Evolutionary conservation across 2,797 vertebrate genomes (phyloP), one percentile per base, ranked within the genome.

Genomic region (Salmo trutta): DNA sequence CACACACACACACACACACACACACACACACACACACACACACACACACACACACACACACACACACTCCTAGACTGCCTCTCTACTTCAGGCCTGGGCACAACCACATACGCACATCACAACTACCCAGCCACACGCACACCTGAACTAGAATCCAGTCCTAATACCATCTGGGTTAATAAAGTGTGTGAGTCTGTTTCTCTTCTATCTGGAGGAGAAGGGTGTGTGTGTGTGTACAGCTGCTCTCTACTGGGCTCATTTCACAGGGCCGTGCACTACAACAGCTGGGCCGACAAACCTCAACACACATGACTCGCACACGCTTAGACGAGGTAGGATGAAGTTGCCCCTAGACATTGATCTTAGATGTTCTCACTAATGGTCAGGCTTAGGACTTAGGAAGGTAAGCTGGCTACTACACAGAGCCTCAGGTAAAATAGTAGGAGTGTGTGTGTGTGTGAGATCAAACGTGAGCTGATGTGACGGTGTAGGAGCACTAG

Each of bases 121-220:
- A 69, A 36, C 71, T 24, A 54, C 8, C 59, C 5, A 77, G 31
- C 31, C 51, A 41, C 73, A 21, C 52, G 14, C 47, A 74, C 47
- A 29, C 17, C 51, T 33, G 64, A 29, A 10, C 65, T 47, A 66
- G 73, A 65, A 36, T 2, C 2, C 21, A 59, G 16, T 19, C 66
- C 66, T n/a, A 21, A n/a, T 12, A 64, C 77, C 82, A 78, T 83
- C 74, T 81, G 84, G 73, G 70, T 71, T 59, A 76, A 77, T 68
- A 75, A 79, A 85, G 78, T 74, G 41, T 47, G 8, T 75, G 41
- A 47, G 41, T 47, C 41, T 36, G 70, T 4, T 73, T 33, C 77
- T 71, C 79, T 47, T 62, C 59, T 62, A 62, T 7, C 24, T 62
- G 59, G 21, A 62, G n/a, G n/a, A 12, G 59, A 47, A 47, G 41